A percentile compares a stretch with the other conserved stretches of the same genome.
Conservation (phyloP, 2,797 vertebrate genomes). For the Sebastes umbrosus region DNA sequence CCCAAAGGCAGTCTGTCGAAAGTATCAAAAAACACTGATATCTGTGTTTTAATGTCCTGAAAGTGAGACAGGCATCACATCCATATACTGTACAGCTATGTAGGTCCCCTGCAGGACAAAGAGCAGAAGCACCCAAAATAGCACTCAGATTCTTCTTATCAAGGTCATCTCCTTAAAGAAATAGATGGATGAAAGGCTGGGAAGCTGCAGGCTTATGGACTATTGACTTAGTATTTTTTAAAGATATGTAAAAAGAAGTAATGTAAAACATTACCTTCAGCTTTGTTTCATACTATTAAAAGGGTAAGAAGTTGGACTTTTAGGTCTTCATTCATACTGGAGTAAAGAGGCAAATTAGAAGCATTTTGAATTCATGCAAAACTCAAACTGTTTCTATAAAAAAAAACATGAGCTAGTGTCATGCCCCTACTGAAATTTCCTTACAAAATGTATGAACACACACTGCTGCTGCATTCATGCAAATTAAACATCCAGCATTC, state of each 20-base stretch:
- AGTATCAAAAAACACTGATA: neutral
- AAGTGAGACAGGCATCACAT: neutral
- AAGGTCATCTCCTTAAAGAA: conserved; percentile 52
- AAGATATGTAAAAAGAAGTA: neutral
- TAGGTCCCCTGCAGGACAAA: conserved; percentile 34
- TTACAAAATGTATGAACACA: neutral
- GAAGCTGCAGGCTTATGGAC: neutral
- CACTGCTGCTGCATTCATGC: neutral
- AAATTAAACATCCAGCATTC: neutral
- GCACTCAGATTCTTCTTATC: conserved; percentile 23
- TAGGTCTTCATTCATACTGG: conserved; percentile 1
- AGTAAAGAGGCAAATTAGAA: neutral
- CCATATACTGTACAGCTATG: neutral
- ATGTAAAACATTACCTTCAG: neutral
- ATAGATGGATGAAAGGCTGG: conserved; percentile 10
- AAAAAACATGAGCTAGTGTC: neutral
- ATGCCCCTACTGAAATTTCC: neutral
- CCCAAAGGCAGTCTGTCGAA: neutral
- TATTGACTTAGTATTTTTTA: neutral
- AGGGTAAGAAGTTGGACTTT: conserved; percentile 11
- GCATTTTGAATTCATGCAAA: conserved; percentile 13
- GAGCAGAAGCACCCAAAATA: conserved; percentile 43
- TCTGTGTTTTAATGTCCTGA: neutral
- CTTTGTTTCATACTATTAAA: neutral
- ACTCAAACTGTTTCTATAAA: conserved; percentile 12